Conservation (phyloP, 2,797 vertebrate species). For the Xerus rutilus region DNA sequence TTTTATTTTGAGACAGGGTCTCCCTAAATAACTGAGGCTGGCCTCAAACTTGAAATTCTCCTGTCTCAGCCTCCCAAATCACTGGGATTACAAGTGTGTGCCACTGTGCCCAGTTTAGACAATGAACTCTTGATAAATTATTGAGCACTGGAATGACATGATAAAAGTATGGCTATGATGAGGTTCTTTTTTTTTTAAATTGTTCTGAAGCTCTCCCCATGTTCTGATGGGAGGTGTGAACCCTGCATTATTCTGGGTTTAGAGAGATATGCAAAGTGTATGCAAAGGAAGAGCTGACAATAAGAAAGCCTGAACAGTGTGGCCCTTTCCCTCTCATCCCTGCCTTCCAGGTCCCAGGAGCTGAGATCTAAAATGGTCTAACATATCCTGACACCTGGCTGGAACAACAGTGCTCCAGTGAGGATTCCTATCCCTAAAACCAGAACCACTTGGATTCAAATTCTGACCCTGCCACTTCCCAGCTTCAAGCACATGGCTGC, state of each 20-base stretch:
- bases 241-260: not conserved
- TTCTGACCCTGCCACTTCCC: not conserved
- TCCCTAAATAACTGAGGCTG: not conserved
- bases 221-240: not conserved
- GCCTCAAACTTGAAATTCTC: not conserved
- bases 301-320: not conserved
- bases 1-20: not conserved
- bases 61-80: not conserved
- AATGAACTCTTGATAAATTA: not conserved
- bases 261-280: not conserved
- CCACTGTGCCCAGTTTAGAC: not conserved
- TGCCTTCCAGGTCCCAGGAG: too few species aligned
- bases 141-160: too few species aligned
- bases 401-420: not conserved
- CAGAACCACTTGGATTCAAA: not conserved
- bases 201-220: not conserved
- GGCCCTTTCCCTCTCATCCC: accelerated
- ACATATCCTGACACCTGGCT: not conserved
- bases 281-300: not conserved
- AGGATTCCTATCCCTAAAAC: not conserved
- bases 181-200: not conserved
- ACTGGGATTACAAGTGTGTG: not conserved
- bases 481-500: not conserved
- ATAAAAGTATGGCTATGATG: too few species aligned
- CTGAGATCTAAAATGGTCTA: not conserved